phyloP scores from a whole-genome alignment of 2,888 invertebrate genomes.

The Euproctis similis region DNA sequence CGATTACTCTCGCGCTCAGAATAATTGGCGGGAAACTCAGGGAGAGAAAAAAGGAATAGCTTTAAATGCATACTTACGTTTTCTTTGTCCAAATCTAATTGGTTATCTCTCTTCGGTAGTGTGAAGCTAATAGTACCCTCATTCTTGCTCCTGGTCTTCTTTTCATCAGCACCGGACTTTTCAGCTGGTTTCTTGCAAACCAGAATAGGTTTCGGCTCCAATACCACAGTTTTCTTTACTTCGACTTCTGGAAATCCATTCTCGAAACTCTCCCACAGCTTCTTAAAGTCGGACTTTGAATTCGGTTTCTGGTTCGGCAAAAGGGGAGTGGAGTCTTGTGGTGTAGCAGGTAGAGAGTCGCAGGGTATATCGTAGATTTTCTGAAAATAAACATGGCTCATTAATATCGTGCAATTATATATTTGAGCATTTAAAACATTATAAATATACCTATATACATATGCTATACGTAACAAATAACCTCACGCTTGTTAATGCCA shows the following conservation, averaged over 20 bases:
- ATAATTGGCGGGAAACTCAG: too few species aligned
- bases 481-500: too few species aligned
- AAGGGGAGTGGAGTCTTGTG: slow-evolving; percentile 7
- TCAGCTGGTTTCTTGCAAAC: slow-evolving; percentile 30
- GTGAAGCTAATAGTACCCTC: slow-evolving; percentile 25
- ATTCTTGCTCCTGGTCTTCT: slow-evolving; percentile 27
- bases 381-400: slow-evolving; percentile 42
- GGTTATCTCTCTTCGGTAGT: slow-evolving; percentile 41
- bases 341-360: slow-evolving; percentile 19
- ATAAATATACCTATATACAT: too few species aligned
- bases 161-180: slow-evolving; percentile 41
- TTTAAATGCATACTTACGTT: slow-evolving; percentile 59
- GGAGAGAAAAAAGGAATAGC: too few species aligned
- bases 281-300: slow-evolving; percentile 36
- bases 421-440: too few species aligned
- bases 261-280: slow-evolving; percentile 50
- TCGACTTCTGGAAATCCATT: slow-evolving; percentile 19
- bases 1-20: too few species aligned
- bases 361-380: slow-evolving; percentile 60
- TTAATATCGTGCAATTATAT: too few species aligned
- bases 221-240: slow-evolving; percentile 15
- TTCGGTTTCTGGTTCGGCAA: neutral
- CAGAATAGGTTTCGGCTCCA: slow-evolving; percentile 37
- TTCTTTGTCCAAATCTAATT: slow-evolving; percentile 56
- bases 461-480: too few species aligned